These are phyloP conservation scores for Cybosia mesomella DNA, from an alignment of 2,888 invertebrate genomes.

Conservation along the genomic window DNA sequence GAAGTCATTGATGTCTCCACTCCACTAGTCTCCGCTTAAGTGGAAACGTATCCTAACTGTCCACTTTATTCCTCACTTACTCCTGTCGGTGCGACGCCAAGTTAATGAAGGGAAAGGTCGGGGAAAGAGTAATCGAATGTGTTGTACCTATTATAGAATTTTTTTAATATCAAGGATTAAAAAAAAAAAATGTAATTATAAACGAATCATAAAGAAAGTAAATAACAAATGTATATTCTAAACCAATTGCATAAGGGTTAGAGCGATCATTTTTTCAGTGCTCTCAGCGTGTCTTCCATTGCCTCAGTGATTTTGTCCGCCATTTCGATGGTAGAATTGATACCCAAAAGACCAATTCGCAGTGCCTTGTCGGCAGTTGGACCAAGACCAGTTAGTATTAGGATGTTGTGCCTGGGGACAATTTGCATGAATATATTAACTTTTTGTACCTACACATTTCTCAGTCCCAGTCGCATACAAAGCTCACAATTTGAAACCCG, in stretches of 20 bases:
- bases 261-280: conserved; percentile 68
- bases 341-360: conserved; percentile 96
- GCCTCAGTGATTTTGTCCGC: conserved; percentile 69
- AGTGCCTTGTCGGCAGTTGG: conserved; percentile 93
- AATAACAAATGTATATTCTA: not conserved
- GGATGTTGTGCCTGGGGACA: conserved; percentile 83
- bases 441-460: not conserved
- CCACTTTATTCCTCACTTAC: too few relatives aligned
- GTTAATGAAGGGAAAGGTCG: too few relatives aligned
- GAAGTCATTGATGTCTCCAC: too few relatives aligned
- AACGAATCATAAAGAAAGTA: not conserved
- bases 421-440: not conserved
- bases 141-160: too few relatives aligned
- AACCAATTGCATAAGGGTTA: not conserved
- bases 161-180: too few relatives aligned
- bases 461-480: too few relatives aligned
- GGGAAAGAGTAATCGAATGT: too few relatives aligned
- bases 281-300: conserved; percentile 66
- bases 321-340: conserved; percentile 68
- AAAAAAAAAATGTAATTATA: too few relatives aligned
- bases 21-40: too few relatives aligned
- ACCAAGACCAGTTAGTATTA: conserved; percentile 94
- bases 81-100: too few relatives aligned
- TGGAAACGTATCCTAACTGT: too few relatives aligned
- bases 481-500: too few relatives aligned